These are phyloP conservation scores for Caradrina clavipalpis DNA, from an alignment of 2,888 invertebrate genomes.

Conservation along the genomic window DNA sequence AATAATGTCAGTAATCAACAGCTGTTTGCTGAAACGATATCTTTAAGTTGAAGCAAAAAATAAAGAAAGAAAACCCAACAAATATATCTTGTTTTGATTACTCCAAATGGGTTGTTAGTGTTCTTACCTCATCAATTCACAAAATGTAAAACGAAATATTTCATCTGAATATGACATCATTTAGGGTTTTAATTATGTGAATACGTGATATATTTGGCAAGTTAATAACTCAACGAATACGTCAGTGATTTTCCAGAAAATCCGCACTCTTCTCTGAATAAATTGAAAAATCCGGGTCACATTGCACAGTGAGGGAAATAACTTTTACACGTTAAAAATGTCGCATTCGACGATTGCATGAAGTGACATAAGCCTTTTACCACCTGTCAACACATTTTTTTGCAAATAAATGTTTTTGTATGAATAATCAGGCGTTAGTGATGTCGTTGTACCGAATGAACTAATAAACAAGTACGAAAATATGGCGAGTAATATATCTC, in stretches of 20 bases:
- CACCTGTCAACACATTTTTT: slow-evolving; percentile 63
- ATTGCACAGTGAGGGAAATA: slow-evolving; percentile 61
- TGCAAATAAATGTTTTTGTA: slow-evolving; percentile 37
- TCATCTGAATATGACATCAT: slow-evolving; percentile 57
- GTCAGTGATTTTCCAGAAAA: slow-evolving; percentile 67
- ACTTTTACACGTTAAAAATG: slow-evolving; percentile 61
- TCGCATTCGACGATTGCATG: slow-evolving; percentile 47
- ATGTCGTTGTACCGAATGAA: slow-evolving; percentile 33
- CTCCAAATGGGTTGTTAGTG: slow-evolving; percentile 43
- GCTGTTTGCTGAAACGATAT: slow-evolving; percentile 29
- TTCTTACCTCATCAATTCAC: slow-evolving; percentile 45
- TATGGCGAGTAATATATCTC: slow-evolving; percentile 33
- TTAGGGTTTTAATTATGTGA: slow-evolving; percentile 59
- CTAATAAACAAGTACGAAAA: slow-evolving; percentile 32
- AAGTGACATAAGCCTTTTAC: slow-evolving; percentile 57
- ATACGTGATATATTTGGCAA: slow-evolving; percentile 56
- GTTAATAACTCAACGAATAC: slow-evolving; percentile 64
- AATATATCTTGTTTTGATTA: slow-evolving; percentile 34
- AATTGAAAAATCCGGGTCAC: slow-evolving; percentile 70
- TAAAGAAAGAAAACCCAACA: slow-evolving; percentile 39
- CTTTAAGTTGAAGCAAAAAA: slow-evolving; percentile 28
- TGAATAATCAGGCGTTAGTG: slow-evolving; percentile 37
- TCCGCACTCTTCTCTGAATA: slow-evolving; percentile 49
- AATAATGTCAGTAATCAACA: slow-evolving; percentile 17
- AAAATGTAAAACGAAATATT: slow-evolving; percentile 48